phyloP scores from a whole-genome alignment of 2,888 invertebrate species.

The Enchytraeus crypticus region DNA sequence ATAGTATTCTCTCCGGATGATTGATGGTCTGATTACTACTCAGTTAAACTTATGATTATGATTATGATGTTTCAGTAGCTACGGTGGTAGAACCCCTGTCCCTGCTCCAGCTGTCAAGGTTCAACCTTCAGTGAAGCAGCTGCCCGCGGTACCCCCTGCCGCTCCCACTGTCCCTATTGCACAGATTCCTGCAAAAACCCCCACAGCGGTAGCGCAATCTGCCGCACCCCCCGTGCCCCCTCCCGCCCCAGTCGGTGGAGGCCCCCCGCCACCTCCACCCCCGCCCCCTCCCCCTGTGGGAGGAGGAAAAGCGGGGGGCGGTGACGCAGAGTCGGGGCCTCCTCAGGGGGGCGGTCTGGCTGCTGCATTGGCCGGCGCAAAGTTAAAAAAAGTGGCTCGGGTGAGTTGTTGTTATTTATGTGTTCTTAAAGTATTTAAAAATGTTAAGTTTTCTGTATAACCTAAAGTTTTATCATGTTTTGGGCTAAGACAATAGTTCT shows the following conservation, averaged over 20 bases:
- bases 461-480: too few relatives aligned
- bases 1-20: too few relatives aligned
- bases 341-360: constrained; percentile 7
- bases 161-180: neutral
- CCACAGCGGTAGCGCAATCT: neutral
- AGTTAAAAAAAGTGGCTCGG: constrained; percentile 9
- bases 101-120: too few relatives aligned
- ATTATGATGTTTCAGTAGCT: too few relatives aligned
- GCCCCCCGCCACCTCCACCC: neutral
- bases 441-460: too few relatives aligned
- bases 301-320: neutral
- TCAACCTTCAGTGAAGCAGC: constrained; percentile 3
- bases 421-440: too few relatives aligned
- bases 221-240: neutral
- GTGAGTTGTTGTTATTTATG: neutral
- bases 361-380: constrained; percentile 11
- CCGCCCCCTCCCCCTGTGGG: neutral
- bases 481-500: too few relatives aligned
- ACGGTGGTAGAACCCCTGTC: neutral
- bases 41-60: too few relatives aligned
- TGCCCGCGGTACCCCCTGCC: constrained; percentile 5
- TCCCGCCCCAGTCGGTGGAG: neutral
- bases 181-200: neutral
- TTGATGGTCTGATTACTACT: too few relatives aligned
- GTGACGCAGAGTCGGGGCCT: neutral